A percentile compares a stretch with the other conserved stretches of the same genome.
Evolutionary conservation across 2,113 vertebrate species (phyloP).

Genomic region (Oncorhynchus gorbuscha): DNA sequence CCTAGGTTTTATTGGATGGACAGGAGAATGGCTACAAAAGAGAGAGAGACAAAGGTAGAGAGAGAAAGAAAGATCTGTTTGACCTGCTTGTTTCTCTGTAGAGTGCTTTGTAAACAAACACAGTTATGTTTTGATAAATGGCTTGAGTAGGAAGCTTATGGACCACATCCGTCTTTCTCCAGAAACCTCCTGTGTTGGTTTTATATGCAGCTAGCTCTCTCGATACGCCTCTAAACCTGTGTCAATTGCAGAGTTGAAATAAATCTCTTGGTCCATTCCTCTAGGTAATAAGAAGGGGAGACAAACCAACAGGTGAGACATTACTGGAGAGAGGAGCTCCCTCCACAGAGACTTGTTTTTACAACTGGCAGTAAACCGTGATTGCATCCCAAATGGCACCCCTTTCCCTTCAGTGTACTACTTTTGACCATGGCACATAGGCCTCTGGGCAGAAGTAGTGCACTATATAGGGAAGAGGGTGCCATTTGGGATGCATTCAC

Average conservation of each 20-base stretch:
- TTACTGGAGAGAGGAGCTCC: constrained; percentile 30
- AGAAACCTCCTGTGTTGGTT: constrained; percentile 3
- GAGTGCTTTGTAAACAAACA: constrained; percentile 24
- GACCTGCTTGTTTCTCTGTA: background rate
- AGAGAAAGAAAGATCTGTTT: background rate
- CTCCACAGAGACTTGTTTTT: constrained; percentile 36
- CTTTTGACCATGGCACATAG: too few species aligned
- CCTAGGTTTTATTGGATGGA: constrained; percentile 46
- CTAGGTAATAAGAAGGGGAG: constrained; percentile 35
- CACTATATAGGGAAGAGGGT: too few species aligned
- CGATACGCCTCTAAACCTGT: constrained; percentile 47
- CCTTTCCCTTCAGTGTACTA: too few species aligned
- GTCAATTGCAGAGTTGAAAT: constrained; percentile 53
- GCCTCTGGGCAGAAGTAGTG: too few species aligned
- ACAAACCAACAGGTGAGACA: constrained; percentile 47
- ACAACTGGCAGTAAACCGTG: constrained; percentile 37
- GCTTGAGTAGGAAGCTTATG: constrained; percentile 12
- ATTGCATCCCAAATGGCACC: constrained; percentile 5
- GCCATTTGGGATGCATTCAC: too few species aligned
- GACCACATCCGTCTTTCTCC: background rate
- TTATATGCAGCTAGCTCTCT: constrained; percentile 62
- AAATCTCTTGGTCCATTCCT: constrained; percentile 50
- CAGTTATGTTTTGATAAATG: constrained; percentile 61
- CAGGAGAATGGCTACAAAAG: constrained; percentile 29
- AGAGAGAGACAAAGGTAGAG: background rate